Base-by-base conservation (phyloP, 1,140 invertebrate genomes). In the Trichonephila clavipes region DNA sequence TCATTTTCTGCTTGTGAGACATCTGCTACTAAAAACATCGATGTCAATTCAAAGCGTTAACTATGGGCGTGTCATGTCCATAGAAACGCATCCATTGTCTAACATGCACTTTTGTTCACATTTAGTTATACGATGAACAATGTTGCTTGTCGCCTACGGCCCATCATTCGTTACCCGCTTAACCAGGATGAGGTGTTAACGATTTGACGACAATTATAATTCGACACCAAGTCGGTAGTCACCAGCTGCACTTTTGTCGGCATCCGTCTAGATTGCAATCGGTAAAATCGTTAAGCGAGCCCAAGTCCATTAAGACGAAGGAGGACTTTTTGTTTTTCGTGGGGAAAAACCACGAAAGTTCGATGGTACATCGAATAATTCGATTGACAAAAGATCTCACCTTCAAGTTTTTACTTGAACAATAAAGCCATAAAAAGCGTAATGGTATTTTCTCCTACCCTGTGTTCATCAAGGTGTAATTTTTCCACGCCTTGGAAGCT, bases 51-150 rank as follows among this genome's bases (percentile, higher is more conserved):
- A 77, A 77, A 77, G 72, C 72, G 72, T 24, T 87, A 87, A 87
- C 85, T 87, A 87, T 87, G 85, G 85, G 85, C 85, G 85, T 87
- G 85, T 87, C 85, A 40, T 77, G 85, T 87, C 61, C 61, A 87
- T 87, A 87, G 85, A 61, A 87, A 64, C 10, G 24, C 61, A 61
- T 12, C 61, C 59, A 87, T 87, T 87, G 85, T 87, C 28, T 87
- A 61, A 87, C 85, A 62, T 34, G 34, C n/a, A 10, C 59, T 87
- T 87, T 34, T 87, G 59, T 64, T 59, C 59, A 16, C 61, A 87
- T 66, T 87, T 62, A 62, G 51, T 28, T 87, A 44, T 62, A 64
- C 28, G 59, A 18, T 40, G 85, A 87, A 87, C 85, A 24, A 61
- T 61, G 61, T 61, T 21, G 24, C 51, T 12, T 87, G 85, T 87